Evolutionary conservation across 2,888 invertebrate genomes (phyloP), one percentile per base, ranked within the genome.

Genomic region (Xanthia togata): DNA sequence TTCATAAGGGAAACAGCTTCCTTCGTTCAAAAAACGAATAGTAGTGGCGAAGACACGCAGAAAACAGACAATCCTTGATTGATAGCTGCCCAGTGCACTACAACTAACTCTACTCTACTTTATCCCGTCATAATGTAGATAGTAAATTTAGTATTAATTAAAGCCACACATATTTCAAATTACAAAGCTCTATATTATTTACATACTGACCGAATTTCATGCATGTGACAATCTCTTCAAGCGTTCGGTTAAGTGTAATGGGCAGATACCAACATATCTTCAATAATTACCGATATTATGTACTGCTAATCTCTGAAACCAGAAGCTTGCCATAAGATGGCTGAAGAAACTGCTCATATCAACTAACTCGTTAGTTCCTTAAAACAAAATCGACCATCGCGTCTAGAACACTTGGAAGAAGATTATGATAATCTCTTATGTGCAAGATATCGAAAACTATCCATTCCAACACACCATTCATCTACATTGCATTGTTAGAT

Each of bases 401-500:
- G 55, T 69, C 55, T 57, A 53, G 67, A 72, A 79, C 76, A 68
- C 50, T 73, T 59, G 67, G 60, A 70, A 70, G 55, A 55, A 76
- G 63, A 83, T 60, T 71, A 77, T 77, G 53, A 78, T 76, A 74
- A 76, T 70, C 68, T 60, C 68, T 55, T 72, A 69, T 26, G 20
- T 76, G 84, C 59, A 73, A 69, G 53, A 64, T 57, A 76, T 53
- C 9, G 50, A 71, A 70, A 65, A 63, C 47, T 60, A 75, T 73
- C 44, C 65, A 23, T 72, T 81, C 47, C 38, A 70, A 70, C 65
- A 86, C 31, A 74, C 68, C 60, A 65, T 65, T 76, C 35, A 81
- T 59, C 63, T 81, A 78, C 41, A 76, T 80, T 86, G 83, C 87
- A 87, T 85, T 87, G 85, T 87, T 77, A 77, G 67, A 74, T 76